phyloP scores from a whole-genome alignment of 1,140 invertebrate species.

The Microplitis mediator region DNA sequence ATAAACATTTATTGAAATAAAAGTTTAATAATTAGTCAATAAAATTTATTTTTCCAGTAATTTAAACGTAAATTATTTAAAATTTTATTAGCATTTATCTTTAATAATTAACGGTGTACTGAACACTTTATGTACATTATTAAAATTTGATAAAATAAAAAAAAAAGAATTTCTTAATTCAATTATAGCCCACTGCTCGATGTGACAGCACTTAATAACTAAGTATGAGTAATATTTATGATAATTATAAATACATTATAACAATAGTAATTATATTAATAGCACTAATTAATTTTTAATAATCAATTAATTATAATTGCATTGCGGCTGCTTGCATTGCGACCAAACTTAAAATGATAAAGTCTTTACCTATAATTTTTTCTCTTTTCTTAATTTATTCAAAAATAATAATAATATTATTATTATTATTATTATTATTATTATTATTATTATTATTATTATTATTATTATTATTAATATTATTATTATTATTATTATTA shows the following conservation, averaged over 20 bases:
- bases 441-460: not conserved
- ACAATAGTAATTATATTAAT: not conserved
- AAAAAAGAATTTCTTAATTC: not conserved
- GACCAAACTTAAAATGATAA: slow-evolving; percentile 17
- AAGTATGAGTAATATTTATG: too few relatives aligned
- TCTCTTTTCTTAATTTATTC: not conserved
- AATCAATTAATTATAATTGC: slow-evolving; percentile 27
- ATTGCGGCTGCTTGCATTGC: slow-evolving; percentile 35
- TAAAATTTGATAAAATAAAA: slow-evolving; percentile 1
- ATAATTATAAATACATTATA: not conserved
- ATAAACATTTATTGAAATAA: too few relatives aligned
- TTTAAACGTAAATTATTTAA: too few relatives aligned
- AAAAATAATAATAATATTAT: not conserved
- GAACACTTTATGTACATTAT: too few relatives aligned
- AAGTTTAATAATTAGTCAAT: too few relatives aligned
- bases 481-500: not conserved
- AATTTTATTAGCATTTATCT: too few relatives aligned
- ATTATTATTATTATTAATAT: not conserved
- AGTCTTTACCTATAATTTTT: not conserved
- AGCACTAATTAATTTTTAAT: slow-evolving; percentile 16
- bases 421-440: not conserved
- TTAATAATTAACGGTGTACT: too few relatives aligned
- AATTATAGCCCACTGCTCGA: not conserved
- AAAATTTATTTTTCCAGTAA: too few relatives aligned
- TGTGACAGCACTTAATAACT: too few relatives aligned